Conservation (phyloP, 2,113 vertebrate genomes). For the Oceanodroma tethys region DNA sequence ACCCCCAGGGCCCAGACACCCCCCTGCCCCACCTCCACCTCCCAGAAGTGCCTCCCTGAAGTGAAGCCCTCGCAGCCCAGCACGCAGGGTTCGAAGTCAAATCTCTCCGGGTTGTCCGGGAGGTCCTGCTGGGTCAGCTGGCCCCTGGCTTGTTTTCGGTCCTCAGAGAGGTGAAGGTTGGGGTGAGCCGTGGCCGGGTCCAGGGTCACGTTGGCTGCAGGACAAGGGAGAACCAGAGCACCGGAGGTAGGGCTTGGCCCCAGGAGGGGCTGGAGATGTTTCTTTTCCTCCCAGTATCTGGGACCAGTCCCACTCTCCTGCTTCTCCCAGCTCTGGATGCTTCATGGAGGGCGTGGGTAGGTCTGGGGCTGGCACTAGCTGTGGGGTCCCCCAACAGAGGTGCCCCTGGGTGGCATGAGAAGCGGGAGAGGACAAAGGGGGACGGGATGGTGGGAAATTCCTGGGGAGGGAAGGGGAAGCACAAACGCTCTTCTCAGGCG, state of each 20-base stretch:
- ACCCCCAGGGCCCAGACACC: constrained; percentile 76
- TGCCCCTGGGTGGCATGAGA: neutral
- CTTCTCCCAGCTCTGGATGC: neutral
- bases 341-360: neutral
- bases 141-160: constrained; percentile 67
- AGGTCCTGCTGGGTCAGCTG: neutral
- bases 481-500: neutral
- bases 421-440: neutral
- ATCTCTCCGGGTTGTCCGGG: constrained; percentile 57
- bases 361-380: neutral
- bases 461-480: neutral
- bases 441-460: too few species aligned
- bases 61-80: constrained; percentile 69
- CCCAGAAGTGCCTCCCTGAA: constrained; percentile 75
- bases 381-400: neutral
- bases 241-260: neutral
- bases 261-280: neutral
- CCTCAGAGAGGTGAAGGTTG: constrained; percentile 64
- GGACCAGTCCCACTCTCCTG: neutral
- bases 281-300: neutral
- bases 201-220: constrained; percentile 43
- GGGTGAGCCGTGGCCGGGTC: constrained; percentile 72
- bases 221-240: neutral
- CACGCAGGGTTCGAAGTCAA: constrained; percentile 70
- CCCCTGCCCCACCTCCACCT: constrained; percentile 77